Evolutionary conservation across 1,140 invertebrate species (phyloP), one percentile per base, ranked within the genome.

Genomic region (Heliconius himera): DNA sequence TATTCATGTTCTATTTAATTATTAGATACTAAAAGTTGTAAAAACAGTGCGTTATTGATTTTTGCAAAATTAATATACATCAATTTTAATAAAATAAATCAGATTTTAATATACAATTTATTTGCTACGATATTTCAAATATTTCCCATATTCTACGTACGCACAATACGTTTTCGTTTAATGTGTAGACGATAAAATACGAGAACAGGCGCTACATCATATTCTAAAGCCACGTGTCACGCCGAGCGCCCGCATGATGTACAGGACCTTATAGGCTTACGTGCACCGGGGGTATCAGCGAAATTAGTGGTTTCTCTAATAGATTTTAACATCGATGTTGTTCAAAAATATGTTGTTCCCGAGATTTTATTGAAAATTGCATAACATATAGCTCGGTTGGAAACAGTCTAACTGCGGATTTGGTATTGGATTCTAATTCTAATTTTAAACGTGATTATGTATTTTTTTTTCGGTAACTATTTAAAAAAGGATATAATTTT

Each of bases 131-230:
- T 22, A 60, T 60, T 60, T 60, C n/a, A 60, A 22, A 22, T 60
- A 60, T 60, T 22, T 22, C n/a, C 1, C 3, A 3, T 22, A 16
- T 5, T 29, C 60, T 66, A 66, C 4, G 82, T 87, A 76, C 66
- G 75, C 60, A 76, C 75, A 90, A 91, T 90, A 91, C 83, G 89
- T 89, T 92, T 88, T 85, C 81, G 85, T 82, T 82, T 83, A 83
- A 84, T 85, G 84, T 83, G 84, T 83, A 82, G 86, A 87, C 88
- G 87, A 91, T 93, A 91, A 92, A 93, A 91, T 90, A 92, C 85
- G 87, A 87, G 90, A 92, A 88, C 90, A 91, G 91, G 89, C 90
- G 84, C 91, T 93, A 92, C 85, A 91, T 93, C 90, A 93, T 90
- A 86, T 78, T 82, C 87, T 84, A 93, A 93, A 93, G 90, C 90